A percentile compares a stretch with the other conserved stretches of the same genome.
phyloP scores from a whole-genome alignment of 2,888 invertebrate species.

The Caenorhabditis auriculariae region DNA sequence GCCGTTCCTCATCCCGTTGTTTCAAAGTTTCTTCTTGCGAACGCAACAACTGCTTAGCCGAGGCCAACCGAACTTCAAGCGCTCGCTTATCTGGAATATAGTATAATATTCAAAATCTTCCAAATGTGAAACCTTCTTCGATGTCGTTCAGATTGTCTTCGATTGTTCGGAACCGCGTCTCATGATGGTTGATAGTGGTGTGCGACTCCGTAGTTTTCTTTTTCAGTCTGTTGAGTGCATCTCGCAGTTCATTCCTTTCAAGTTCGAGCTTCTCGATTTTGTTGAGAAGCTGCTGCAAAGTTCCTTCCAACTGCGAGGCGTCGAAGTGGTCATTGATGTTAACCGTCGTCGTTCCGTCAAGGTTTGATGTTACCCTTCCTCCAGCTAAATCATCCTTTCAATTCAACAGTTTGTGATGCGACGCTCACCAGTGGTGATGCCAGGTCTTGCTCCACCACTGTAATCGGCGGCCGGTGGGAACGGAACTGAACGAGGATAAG shows the following conservation, averaged over 20 bases:
- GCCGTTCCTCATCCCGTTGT: slow-evolving; percentile 60
- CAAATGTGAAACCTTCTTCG: slow-evolving; percentile 47
- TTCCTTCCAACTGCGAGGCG: slow-evolving; percentile 51
- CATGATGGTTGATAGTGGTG: slow-evolving; percentile 56
- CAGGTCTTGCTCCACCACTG: slow-evolving; percentile 19
- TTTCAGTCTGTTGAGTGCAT: slow-evolving; percentile 58
- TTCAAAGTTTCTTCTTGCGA: slow-evolving; percentile 61
- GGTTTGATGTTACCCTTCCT: slow-evolving; percentile 27
- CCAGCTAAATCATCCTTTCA: slow-evolving; percentile 7
- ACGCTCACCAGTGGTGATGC: slow-evolving; percentile 18
- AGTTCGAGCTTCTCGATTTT: slow-evolving; percentile 59
- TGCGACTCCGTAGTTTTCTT: slow-evolving; percentile 59
- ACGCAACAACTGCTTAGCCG: slow-evolving; percentile 57
- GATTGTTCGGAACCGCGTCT: slow-evolving; percentile 56
- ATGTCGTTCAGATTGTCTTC: slow-evolving; percentile 59
- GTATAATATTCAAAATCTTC: neutral
- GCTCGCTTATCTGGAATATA: slow-evolving; percentile 54
- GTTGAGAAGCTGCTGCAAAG: slow-evolving; percentile 52
- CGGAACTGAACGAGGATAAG: slow-evolving; percentile 49
- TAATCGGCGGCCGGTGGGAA: slow-evolving; percentile 51
- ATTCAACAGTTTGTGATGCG: neutral
- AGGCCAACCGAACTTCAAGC: slow-evolving; percentile 52
- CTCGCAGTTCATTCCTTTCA: slow-evolving; percentile 60
- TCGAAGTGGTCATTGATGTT: slow-evolving; percentile 50
- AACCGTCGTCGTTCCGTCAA: slow-evolving; percentile 38